Percentiles rank a stretch among this genome's conserved stretches.
These are phyloP conservation scores for Oncorhynchus gorbuscha DNA, from an alignment of 2,113 vertebrate genomes.

Conservation along the genomic window DNA sequence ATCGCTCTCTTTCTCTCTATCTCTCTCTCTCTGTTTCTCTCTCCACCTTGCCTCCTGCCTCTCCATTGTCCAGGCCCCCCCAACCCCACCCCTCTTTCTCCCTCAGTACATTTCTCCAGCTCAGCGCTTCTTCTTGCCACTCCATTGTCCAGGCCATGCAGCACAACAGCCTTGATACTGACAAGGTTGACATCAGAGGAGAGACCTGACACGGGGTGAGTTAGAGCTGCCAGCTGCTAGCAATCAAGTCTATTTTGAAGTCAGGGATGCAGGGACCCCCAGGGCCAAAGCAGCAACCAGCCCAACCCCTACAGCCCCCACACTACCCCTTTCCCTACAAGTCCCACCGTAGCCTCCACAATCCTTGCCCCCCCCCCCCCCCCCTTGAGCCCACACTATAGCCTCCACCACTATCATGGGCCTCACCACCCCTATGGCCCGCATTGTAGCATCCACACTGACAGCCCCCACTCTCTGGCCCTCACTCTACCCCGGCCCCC, in stretches of 20 bases:
- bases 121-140: conserved; percentile 44
- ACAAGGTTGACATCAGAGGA: conserved; percentile 82
- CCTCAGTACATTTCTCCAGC: conserved; percentile 44
- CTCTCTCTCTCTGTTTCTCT: background rate
- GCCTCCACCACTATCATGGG: too few relatives aligned
- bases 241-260: conserved; percentile 84
- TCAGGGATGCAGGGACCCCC: conserved; percentile 79
- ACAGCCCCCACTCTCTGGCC: too few relatives aligned
- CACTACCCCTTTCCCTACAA: background rate
- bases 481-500: conserved; percentile 15
- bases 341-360: too few relatives aligned
- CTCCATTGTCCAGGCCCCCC: conserved; percentile 59
- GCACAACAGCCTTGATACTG: conserved; percentile 70
- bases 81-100: conserved; percentile 4
- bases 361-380: too few relatives aligned
- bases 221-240: conserved; percentile 81
- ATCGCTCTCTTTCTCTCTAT: background rate
- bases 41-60: conserved; percentile 20
- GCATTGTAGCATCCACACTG: too few relatives aligned
- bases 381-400: too few relatives aligned
- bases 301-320: conserved; percentile 53
- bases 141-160: conserved; percentile 63
- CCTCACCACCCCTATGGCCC: too few relatives aligned
- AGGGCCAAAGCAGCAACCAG: conserved; percentile 76
- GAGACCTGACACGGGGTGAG: conserved; percentile 78